Conservation (phyloP, 2,113 vertebrate species). For the Burhinus bistriatus region DNA sequence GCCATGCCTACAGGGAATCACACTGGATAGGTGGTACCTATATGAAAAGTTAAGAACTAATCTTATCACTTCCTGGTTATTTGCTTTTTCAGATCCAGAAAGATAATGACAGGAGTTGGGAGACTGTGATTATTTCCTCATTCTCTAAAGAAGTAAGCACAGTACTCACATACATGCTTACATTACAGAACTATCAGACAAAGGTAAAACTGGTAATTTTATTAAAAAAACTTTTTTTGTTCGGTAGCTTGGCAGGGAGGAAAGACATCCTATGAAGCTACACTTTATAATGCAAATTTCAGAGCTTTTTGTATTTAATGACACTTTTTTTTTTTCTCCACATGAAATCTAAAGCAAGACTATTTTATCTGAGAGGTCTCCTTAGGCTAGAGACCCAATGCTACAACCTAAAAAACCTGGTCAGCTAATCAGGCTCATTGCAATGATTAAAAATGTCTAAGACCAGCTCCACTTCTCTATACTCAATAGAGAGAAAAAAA, state of each 20-base stretch:
- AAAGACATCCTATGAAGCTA: background rate
- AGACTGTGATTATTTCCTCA: background rate
- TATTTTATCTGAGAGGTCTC: background rate
- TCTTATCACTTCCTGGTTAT: background rate
- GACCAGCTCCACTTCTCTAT: background rate
- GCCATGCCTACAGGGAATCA: background rate
- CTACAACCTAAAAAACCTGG: background rate
- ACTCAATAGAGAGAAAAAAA: background rate
- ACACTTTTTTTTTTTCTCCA: background rate
- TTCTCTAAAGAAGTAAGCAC: background rate
- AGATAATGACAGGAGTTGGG: background rate
- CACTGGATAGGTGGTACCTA: accelerated
- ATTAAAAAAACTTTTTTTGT: background rate
- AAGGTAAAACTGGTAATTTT: background rate
- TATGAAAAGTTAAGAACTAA: background rate
- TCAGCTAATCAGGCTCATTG: background rate
- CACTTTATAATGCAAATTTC: background rate
- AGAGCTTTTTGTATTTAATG: background rate
- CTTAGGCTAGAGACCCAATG: background rate
- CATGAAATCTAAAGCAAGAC: background rate
- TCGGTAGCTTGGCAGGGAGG: background rate
- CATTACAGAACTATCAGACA: background rate
- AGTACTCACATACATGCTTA: background rate
- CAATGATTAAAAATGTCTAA: background rate
- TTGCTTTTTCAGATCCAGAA: background rate